Conservation (phyloP, 2,888 invertebrate species). For the Eristalis arbustorum region DNA sequence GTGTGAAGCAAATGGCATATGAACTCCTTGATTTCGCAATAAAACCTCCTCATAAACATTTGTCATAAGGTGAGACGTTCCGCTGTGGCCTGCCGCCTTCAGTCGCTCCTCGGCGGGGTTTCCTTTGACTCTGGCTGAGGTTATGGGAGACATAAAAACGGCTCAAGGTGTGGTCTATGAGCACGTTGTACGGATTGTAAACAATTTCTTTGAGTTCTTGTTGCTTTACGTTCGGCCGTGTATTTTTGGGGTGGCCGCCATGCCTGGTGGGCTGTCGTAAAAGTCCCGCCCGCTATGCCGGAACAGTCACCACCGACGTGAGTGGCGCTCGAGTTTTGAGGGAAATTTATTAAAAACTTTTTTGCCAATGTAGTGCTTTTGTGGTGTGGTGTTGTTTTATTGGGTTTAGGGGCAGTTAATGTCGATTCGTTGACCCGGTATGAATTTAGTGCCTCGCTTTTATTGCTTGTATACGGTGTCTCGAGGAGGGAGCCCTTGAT, state of each 20-base stretch:
- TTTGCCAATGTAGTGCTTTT: constrained; percentile 45
- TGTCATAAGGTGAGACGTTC: constrained; percentile 67
- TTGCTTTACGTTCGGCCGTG: constrained; percentile 10
- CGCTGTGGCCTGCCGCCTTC: constrained; percentile 1
- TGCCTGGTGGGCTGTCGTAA: constrained; percentile 41
- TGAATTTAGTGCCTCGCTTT: constrained; percentile 35
- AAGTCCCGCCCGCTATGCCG: constrained; percentile 11
- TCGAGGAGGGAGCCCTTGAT: background rate
- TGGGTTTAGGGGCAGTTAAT: constrained; percentile 58
- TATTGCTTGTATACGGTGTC: constrained; percentile 6
- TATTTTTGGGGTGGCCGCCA: background rate
- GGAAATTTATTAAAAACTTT: constrained; percentile 65
- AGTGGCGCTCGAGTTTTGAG: constrained; percentile 1
- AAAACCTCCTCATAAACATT: constrained; percentile 69
- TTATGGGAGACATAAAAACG: constrained; percentile 59
- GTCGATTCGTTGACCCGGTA: constrained; percentile 52
- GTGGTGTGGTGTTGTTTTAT: constrained; percentile 40
- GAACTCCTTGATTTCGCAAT: constrained; percentile 67
- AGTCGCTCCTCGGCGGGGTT: background rate
- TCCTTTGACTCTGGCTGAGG: constrained; percentile 24
- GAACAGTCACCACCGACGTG: too few species aligned
- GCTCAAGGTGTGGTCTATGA: constrained; percentile 58
- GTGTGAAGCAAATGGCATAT: constrained; percentile 68
- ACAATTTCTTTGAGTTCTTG: constrained; percentile 42
- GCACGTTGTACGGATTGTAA: constrained; percentile 42